Conservation (phyloP, 35 echinoderm and acorn worm species). For the Chiridota heheva region DNA sequence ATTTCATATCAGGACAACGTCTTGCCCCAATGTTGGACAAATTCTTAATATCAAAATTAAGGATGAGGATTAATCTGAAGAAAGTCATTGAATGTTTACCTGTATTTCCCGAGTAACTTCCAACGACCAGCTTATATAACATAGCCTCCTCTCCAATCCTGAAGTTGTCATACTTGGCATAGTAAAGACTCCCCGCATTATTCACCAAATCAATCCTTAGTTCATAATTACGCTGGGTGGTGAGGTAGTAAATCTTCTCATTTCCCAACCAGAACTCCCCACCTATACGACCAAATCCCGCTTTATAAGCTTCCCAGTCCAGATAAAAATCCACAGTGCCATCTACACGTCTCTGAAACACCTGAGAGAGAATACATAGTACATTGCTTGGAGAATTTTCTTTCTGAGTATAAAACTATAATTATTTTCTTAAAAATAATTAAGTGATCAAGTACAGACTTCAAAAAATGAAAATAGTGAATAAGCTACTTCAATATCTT, state of each 20-base stretch:
- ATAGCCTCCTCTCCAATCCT: constrained; percentile 21
- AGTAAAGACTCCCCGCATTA: constrained; percentile 12
- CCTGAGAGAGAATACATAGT: constrained; percentile 56
- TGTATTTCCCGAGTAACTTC: constrained; percentile 52
- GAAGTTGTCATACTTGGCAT: constrained; percentile 58
- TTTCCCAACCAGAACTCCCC: constrained; percentile 61
- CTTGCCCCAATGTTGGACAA: too few species aligned
- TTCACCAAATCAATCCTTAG: constrained; percentile 38
- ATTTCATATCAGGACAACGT: too few species aligned
- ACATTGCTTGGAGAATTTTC: too few species aligned
- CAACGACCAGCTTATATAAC: constrained; percentile 35
- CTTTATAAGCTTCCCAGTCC: constrained; percentile 40
- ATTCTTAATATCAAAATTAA: too few species aligned
- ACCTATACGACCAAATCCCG: constrained; percentile 51
- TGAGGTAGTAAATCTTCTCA: constrained; percentile 49
- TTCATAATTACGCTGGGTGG: constrained; percentile 35
- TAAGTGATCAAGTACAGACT: too few species aligned
- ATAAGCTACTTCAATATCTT: too few species aligned
- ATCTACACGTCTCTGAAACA: constrained; percentile 57
- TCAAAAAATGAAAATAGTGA: too few species aligned
- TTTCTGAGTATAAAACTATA: too few species aligned
- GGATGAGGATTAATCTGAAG: too few species aligned
- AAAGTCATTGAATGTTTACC: too few species aligned
- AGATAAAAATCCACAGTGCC: constrained; percentile 51
- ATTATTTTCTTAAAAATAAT: too few species aligned